phyloP scores from a whole-genome alignment of 1,140 invertebrate species.

The Drosophila simulans region DNA sequence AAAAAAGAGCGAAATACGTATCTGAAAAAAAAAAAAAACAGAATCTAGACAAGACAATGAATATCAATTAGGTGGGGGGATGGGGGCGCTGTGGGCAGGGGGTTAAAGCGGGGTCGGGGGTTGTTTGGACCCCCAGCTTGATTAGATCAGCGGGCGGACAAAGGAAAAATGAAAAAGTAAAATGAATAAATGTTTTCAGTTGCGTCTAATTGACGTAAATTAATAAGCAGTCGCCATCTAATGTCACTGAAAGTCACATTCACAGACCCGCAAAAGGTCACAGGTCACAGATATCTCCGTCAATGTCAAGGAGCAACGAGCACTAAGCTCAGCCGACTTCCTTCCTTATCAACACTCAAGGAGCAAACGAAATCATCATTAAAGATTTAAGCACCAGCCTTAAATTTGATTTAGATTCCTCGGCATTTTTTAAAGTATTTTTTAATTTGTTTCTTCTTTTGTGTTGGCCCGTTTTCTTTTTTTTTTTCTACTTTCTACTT shows the following conservation, averaged over 20 bases:
- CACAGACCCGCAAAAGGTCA: slow-evolving; percentile 39
- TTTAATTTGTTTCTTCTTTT: slow-evolving; percentile 68
- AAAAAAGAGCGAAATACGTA: slow-evolving; percentile 1
- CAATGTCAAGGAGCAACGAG: slow-evolving; percentile 30
- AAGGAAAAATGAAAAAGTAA: slow-evolving; percentile 35
- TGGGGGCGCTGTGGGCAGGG: slow-evolving; percentile 7
- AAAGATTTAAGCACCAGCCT: slow-evolving; percentile 9
- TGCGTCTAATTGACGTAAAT: slow-evolving; percentile 56
- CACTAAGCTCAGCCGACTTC: neutral
- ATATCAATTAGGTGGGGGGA: slow-evolving; percentile 46
- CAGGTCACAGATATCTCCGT: slow-evolving; percentile 19
- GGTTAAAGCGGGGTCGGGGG: neutral
- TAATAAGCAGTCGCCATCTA: slow-evolving; percentile 49
- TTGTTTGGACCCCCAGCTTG: slow-evolving; percentile 24
- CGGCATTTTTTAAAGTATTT: slow-evolving; percentile 56
- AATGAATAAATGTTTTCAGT: slow-evolving; percentile 47
- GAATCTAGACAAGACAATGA: slow-evolving; percentile 55
- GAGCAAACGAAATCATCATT: slow-evolving; percentile 14
- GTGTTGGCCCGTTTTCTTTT: slow-evolving; percentile 22
- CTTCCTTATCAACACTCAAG: slow-evolving; percentile 15
- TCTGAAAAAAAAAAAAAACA: slow-evolving; percentile 7
- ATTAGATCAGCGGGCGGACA: slow-evolving; percentile 48
- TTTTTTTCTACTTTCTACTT: slow-evolving; percentile 29
- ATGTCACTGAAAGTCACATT: slow-evolving; percentile 57
- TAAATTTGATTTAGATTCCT: slow-evolving; percentile 63